A percentile compares a stretch with the other conserved stretches of the same genome.
These are phyloP conservation scores for Lepidurus apus DNA, from an alignment of 1,140 invertebrate genomes.

Conservation along the genomic window DNA sequence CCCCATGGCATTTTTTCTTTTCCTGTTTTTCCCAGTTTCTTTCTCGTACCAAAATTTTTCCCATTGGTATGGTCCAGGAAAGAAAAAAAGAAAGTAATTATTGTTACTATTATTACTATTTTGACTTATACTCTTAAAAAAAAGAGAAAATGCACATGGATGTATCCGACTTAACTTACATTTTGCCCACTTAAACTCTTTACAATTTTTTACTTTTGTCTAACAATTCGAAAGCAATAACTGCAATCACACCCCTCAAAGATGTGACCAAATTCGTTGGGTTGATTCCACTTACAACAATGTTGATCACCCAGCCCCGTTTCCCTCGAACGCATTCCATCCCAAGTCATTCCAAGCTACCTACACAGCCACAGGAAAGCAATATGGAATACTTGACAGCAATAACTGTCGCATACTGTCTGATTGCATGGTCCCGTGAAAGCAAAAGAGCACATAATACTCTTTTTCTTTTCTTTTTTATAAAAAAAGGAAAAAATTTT, in stretches of 20 bases:
- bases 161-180: no score
- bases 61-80: no score
- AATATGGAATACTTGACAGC: neutral
- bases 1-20: no score
- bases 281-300: neutral
- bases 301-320: neutral
- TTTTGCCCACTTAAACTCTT: no score
- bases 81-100: no score
- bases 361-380: neutral
- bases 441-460: neutral
- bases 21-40: neutral
- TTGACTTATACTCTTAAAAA: no score
- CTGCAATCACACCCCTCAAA: neutral
- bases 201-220: neutral
- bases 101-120: no score
- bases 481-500: no score
- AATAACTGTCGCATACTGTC: neutral
- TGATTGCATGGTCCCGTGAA: neutral
- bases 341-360: neutral
- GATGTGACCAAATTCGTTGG: neutral
- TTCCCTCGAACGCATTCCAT: neutral
- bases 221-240: neutral
- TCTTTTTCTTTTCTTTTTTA: no score
- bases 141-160: no score
- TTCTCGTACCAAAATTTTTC: neutral